Percentiles rank a stretch among this genome's conserved stretches.
Evolutionary conservation across 2,113 vertebrate species (phyloP).

Genomic region (Rattus rattus): DNA sequence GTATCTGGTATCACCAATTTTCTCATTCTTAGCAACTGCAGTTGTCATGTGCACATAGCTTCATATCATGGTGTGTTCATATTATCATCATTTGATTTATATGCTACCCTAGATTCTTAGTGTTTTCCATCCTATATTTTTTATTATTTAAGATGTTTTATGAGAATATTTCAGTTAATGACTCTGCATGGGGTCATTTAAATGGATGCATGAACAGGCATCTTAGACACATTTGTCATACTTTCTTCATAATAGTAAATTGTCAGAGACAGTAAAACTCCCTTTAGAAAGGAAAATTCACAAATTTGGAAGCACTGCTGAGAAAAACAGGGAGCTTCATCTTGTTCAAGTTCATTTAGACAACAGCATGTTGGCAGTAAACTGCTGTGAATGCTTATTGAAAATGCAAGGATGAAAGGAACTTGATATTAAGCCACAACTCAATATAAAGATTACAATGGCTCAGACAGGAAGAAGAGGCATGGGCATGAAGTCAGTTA

Average conservation of each 20-base stretch:
- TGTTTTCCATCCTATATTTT: not conserved
- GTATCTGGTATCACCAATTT: too few relatives aligned
- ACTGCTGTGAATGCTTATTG: not conserved
- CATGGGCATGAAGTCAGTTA: not conserved
- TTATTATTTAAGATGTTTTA: not conserved
- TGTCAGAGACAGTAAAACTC: not conserved
- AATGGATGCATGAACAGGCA: not conserved
- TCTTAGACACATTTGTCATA: not conserved
- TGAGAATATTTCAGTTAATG: not conserved
- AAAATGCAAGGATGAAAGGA: conserved; percentile 29
- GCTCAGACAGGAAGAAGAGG: not conserved
- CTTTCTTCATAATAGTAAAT: not conserved
- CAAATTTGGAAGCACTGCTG: not conserved
- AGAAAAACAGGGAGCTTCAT: not conserved
- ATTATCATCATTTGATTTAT: not conserved
- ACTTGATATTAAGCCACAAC: not conserved
- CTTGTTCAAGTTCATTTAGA: not conserved
- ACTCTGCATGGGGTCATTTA: not conserved
- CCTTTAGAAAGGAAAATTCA: not conserved
- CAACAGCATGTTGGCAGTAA: not conserved
- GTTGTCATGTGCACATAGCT: not conserved
- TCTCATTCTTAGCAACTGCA: not conserved
- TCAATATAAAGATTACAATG: not conserved
- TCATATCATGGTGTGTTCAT: too few relatives aligned
- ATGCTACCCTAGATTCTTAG: not conserved